Base-by-base conservation (phyloP, 2,888 invertebrate species). In the Eutolmus rufibarbis region DNA sequence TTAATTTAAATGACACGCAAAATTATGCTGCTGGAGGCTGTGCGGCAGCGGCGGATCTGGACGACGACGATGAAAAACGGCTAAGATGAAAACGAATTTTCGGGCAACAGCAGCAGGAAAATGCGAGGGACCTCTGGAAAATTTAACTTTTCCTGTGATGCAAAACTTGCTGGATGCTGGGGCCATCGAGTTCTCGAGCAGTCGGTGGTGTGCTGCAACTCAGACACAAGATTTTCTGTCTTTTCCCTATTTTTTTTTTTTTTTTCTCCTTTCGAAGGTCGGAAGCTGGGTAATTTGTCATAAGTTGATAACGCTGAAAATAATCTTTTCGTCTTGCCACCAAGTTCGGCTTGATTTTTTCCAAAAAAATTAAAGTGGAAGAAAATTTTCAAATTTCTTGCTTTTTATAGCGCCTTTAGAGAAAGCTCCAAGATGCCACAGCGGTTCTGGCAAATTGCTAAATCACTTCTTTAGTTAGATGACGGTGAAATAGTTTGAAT, bases 1-100 rank as follows among this genome's bases (percentile, higher is more conserved):
- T 88, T 82, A 82, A 88, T 86, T 86, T 82, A 86, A 86, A 88
- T 88, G 88, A 86, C 86, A 86, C 86, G 86, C 86, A 78, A 87
- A 87, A 87, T 87, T 87, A 87, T 87, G 66, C 31, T 77, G 40
- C 31, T 77, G 40, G 37, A 82, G 76, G 76, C 74, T 31, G 40
- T 86, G 28, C 66, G 37, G 23, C 23, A 9, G n/a, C n/a, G n/a
- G n/a, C n/a, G 7, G 31, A 34, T 84, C 23, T 9, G 74, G 37
- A 66, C 19, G 57, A 56, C 56, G 51, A 19, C n/a, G 56, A 56
- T 16, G 56, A 56, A 46, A n/a, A 51, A 51, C n/a, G 51, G n/a
- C 19, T n/a, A 7, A 51, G 51, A 51, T 51, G 51, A 51, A 51
- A 51, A 51, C 16, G 51, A 51, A n/a, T 51, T 51, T n/a, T 51